Evolutionary conservation across 2,888 invertebrate genomes (phyloP).

Genomic region (Lasius fuliginosus): DNA sequence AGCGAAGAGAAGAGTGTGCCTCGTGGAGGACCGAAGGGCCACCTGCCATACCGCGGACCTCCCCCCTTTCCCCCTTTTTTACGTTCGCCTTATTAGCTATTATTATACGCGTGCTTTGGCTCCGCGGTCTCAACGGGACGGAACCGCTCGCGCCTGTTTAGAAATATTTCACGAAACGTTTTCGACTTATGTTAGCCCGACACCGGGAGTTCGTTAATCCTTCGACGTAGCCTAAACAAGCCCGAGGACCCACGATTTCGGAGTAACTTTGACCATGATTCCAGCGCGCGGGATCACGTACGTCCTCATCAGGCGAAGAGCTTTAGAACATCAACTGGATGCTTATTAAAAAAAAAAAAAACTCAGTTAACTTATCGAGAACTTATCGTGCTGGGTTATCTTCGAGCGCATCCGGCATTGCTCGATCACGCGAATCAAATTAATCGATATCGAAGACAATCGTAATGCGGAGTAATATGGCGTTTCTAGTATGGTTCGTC

Average conservation of each 20-base stretch:
- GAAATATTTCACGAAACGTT: slow-evolving; percentile 83
- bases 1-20: slow-evolving; percentile 78
- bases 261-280: slow-evolving; percentile 5
- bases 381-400: slow-evolving; percentile 46
- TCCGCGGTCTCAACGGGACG: slow-evolving; percentile 61
- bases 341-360: neutral
- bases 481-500: too few species aligned
- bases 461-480: slow-evolving; percentile 46
- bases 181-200: slow-evolving; percentile 72
- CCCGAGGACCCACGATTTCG: slow-evolving; percentile 56
- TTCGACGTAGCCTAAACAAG: slow-evolving; percentile 83
- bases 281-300: neutral
- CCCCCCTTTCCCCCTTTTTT: slow-evolving; percentile 64
- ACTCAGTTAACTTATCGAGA: neutral
- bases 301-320: neutral
- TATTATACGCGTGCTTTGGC: slow-evolving; percentile 83
- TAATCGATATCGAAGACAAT: slow-evolving; percentile 68
- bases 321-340: neutral
- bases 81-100: slow-evolving; percentile 85
- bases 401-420: slow-evolving; percentile 47
- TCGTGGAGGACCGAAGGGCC: slow-evolving; percentile 74
- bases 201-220: slow-evolving; percentile 82
- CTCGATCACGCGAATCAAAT: slow-evolving; percentile 49
- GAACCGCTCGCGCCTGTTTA: slow-evolving; percentile 80
- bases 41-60: slow-evolving; percentile 82